Percentiles rank a stretch among this genome's conserved stretches.
phyloP scores from a whole-genome alignment of 2,113 vertebrate genomes.

The Seriola dumerili region DNA sequence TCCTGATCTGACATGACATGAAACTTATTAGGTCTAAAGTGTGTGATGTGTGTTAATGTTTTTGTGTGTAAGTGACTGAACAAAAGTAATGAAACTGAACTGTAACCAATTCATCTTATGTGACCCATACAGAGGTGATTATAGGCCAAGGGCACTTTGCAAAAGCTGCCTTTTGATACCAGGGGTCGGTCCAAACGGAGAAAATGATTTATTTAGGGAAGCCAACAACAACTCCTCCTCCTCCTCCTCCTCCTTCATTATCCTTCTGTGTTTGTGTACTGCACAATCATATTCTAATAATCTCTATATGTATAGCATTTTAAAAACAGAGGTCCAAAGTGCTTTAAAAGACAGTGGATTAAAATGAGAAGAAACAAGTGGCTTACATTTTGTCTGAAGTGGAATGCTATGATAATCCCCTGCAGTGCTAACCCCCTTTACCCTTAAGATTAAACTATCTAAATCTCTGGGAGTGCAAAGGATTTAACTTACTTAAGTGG shows the following conservation, averaged over 20 bases:
- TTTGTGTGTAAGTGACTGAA: neutral
- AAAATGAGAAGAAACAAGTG: conserved; percentile 27
- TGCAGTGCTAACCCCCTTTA: conserved; percentile 19
- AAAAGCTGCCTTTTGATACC: conserved; percentile 46
- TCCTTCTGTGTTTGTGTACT: neutral
- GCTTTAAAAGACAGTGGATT: conserved; percentile 26
- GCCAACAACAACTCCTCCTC: neutral
- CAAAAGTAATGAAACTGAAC: neutral
- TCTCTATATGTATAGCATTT: neutral
- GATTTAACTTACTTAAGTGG: conserved; percentile 27
- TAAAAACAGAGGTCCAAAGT: conserved; percentile 13
- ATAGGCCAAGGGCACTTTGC: conserved; percentile 12
- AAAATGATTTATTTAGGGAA: neutral
- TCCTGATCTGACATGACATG: neutral
- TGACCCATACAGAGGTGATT: conserved; percentile 3
- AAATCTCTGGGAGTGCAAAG: neutral
- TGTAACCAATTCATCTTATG: conserved; percentile 21
- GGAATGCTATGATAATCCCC: conserved; percentile 50
- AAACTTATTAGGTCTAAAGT: neutral
- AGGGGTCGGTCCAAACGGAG: neutral
- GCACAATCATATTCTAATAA: neutral
- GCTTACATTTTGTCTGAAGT: conserved; percentile 36
- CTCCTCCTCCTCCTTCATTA: neutral
- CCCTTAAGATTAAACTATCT: conserved; percentile 27
- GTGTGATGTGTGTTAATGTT: neutral